Base-by-base conservation (phyloP, 2,113 vertebrate genomes). In the Thunnus thynnus region DNA sequence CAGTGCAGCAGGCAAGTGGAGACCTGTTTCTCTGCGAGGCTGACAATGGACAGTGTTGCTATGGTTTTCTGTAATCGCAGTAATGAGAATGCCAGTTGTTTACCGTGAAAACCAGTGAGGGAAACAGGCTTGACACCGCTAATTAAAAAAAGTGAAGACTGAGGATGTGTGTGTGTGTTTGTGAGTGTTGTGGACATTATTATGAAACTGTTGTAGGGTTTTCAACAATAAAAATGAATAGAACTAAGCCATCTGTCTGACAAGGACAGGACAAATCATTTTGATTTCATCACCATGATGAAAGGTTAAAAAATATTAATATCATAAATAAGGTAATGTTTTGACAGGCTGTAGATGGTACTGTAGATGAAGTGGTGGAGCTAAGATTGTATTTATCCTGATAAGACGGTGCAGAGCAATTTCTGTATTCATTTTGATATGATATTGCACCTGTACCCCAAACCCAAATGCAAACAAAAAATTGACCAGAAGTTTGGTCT, bases 21-120 rank as follows among this genome's bases (percentile, higher is more conserved):
- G 71, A 77, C 88, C 64, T 68, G 79, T 78, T 81, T 57, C 67
- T 84, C 69, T 67, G 72, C 64, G 51, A 48, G 44, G 11, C 64
- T 32, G 61, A 76, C 79, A 75, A 72, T 85, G 88, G 79, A 90
- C 83, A 79, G 30, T 54, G 87, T 88, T 86, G 68, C 85, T 78
- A 76, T 88, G 86, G 68, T 80, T 90, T 48, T 80, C 51, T 77
- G 71, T 87, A 57, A 82, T 82, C 46, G 11, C 76, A 66, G 20
- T 75, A 85, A 86, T 83, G 71, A 89, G 77, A 78, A 76, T 54
- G 70, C 60, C 55, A 58, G 61, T 77, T 80, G 70, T 88, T 78
- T 78, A 57, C 69, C 83, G 73, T 65, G 57, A 51, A 79, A 81
- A 63, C 51, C 50, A 54, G 36, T 16, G 51, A 63, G 51, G 69